Evolutionary conservation across 2,888 invertebrate species (phyloP).

Genomic region (Tiliacea aurago): DNA sequence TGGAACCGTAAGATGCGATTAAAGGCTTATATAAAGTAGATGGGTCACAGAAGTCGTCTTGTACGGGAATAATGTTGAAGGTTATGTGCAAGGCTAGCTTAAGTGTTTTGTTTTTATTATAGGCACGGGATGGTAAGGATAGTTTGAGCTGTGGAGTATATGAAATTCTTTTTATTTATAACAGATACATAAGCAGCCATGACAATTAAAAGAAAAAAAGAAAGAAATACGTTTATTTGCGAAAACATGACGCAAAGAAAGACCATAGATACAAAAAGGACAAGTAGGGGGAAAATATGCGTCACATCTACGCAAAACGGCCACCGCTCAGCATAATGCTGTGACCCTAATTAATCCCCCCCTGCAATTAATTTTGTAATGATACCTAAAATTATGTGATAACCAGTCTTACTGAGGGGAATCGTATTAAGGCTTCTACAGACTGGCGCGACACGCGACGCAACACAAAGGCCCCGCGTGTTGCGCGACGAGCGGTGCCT

Average conservation of each 20-base stretch:
- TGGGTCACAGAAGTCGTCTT: conserved; percentile 43
- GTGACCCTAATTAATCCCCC: no score
- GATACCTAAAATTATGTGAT: neutral
- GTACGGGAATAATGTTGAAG: conserved; percentile 38
- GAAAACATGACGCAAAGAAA: no score
- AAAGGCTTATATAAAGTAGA: conserved; percentile 54
- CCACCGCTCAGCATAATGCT: no score
- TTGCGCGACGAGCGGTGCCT: no score
- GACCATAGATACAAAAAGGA: no score
- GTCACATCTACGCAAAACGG: no score
- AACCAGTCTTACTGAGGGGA: neutral
- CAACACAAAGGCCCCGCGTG: no score
- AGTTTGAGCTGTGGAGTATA: conserved; percentile 15
- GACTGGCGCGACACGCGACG: no score
- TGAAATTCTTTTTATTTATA: neutral
- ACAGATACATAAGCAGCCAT: neutral
- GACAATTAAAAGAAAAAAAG: no score
- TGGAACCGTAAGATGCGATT: conserved; percentile 47
- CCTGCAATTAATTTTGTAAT: neutral
- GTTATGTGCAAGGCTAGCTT: conserved; percentile 32
- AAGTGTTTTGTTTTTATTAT: conserved; percentile 44
- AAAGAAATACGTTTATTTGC: no score
- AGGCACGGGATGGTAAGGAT: neutral
- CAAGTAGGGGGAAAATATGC: no score
- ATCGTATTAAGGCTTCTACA: no score